Evolutionary conservation across 2,888 invertebrate genomes (phyloP).

Genomic region (Elgonia sp.): DNA sequence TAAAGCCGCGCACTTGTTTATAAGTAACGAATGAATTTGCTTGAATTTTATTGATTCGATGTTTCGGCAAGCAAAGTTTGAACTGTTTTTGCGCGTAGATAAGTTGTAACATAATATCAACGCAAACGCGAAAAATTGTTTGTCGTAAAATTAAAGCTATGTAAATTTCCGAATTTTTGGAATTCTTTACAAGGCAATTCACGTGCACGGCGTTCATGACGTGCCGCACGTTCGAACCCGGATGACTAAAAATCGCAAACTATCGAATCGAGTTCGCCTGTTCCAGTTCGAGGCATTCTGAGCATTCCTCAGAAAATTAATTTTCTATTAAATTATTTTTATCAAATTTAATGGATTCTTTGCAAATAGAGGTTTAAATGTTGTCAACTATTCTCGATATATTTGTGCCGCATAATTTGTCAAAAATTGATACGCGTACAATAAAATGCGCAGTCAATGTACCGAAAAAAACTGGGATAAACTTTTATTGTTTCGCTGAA

Average conservation of each 20-base stretch:
- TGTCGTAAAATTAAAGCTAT: slow-evolving; percentile 72
- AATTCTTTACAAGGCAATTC: slow-evolving; percentile 71
- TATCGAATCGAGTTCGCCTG: slow-evolving; percentile 74
- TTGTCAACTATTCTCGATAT: slow-evolving; percentile 16
- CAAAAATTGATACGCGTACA: slow-evolving; percentile 25
- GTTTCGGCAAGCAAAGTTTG: slow-evolving; percentile 5
- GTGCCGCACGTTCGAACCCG: slow-evolving; percentile 69
- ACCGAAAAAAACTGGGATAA: slow-evolving; percentile 31
- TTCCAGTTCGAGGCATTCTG: slow-evolving; percentile 70
- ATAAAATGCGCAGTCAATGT: slow-evolving; percentile 30
- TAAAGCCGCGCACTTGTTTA: slow-evolving; percentile 28
- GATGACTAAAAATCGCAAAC: slow-evolving; percentile 73
- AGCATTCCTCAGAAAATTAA: slow-evolving; percentile 72
- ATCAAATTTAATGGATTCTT: slow-evolving; percentile 68
- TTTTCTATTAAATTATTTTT: slow-evolving; percentile 70
- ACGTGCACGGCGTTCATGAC: slow-evolving; percentile 72
- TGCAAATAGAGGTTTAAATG: slow-evolving; percentile 10
- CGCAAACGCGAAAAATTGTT: slow-evolving; percentile 62
- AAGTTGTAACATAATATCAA: slow-evolving; percentile 49
- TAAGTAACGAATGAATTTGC: slow-evolving; percentile 32
- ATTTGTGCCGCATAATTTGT: slow-evolving; percentile 33
- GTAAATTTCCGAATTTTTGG: slow-evolving; percentile 71
- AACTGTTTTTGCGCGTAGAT: slow-evolving; percentile 10
- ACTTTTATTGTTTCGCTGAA: slow-evolving; percentile 43
- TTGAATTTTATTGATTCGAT: slow-evolving; percentile 41